Base-by-base conservation (phyloP, 53 echinoderm and acorn worm species). In the Antedon mediterranea region DNA sequence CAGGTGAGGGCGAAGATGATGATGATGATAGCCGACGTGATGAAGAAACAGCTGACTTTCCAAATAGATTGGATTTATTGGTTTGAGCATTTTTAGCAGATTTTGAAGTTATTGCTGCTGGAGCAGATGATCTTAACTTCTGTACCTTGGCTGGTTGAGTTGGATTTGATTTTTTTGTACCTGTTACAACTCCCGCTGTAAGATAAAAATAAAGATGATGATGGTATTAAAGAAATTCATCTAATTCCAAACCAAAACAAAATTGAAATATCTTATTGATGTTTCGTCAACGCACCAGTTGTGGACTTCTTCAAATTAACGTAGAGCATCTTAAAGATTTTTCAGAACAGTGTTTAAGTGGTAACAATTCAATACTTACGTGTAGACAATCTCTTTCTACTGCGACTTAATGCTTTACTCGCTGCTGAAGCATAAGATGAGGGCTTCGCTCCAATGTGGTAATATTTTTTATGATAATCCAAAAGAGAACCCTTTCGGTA, bases 381-480 rank as follows among this genome's bases (percentile, higher is more conserved):
- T 76, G 84, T 84, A 3, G 85, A 79, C 0, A 87, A 74, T 31
- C 85, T 84, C 73, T 87, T 90, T 15, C 81, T 84, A 70, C 84
- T 90, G 75, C 87, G 72, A 29, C 71, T 85, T 13, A 85, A 43
- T 18, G 84, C 87, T 41, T 85, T 82, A 28, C 77, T 87, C 20
- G 88, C 90, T 0, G 87, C 83, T 0, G 81, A 57, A 0, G 81
- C 82, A 11, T 79, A 78, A 3, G 84, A 75, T 7, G 79, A 78
- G 11, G 88, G 81, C 18, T 80, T 80, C 28, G 86, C 73, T 0
- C 77, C 83, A 33, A 79, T 81, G 81, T 97, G 97, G 77, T 97
- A 97, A 77, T 97, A 97, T 77, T 97, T 97, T 77, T 83, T 90
- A 78, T 97, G 97, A 78, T 92, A 97, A 44, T 97, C 97, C 72